Conservation (phyloP, 2,888 invertebrate species). For the Hemithea aestivaria region DNA sequence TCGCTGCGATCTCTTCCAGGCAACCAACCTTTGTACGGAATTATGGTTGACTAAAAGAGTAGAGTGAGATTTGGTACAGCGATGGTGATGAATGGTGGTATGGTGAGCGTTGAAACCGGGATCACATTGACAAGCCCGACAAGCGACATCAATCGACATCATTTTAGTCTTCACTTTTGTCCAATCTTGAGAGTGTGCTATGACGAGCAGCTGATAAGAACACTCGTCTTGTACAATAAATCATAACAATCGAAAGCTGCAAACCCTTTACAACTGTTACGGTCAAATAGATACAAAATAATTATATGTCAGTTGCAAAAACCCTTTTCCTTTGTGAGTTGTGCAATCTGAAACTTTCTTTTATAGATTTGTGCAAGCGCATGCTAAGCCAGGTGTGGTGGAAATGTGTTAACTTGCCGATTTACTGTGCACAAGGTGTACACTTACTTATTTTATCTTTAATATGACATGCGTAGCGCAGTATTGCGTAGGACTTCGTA, state of each 20-base stretch:
- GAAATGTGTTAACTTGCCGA: neutral
- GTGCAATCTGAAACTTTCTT: conserved; percentile 47
- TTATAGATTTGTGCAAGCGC: conserved; percentile 34
- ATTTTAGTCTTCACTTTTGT: neutral
- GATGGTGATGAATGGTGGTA: no score
- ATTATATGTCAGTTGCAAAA: conserved; percentile 39
- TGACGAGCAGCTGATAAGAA: conserved; percentile 26
- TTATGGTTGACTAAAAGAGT: no score
- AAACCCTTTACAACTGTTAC: conserved; percentile 25
- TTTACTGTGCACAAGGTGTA: conserved; percentile 6
- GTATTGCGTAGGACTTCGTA: no score
- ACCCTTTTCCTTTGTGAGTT: conserved; percentile 58
- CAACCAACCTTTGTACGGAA: no score
- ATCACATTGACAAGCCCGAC: no score
- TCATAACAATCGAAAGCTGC: conserved; percentile 41
- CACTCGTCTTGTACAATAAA: conserved; percentile 30
- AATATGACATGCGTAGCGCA: no score
- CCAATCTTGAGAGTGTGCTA: conserved; percentile 12
- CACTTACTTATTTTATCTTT: no score
- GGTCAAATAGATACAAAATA: conserved; percentile 41
- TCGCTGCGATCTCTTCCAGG: no score
- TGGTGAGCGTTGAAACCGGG: no score
- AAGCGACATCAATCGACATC: neutral
- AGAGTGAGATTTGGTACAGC: no score
- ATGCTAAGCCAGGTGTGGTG: conserved; percentile 45